These are phyloP conservation scores for Harmothoe impar DNA, from an alignment of 2,888 invertebrate genomes.

Conservation along the genomic window DNA sequence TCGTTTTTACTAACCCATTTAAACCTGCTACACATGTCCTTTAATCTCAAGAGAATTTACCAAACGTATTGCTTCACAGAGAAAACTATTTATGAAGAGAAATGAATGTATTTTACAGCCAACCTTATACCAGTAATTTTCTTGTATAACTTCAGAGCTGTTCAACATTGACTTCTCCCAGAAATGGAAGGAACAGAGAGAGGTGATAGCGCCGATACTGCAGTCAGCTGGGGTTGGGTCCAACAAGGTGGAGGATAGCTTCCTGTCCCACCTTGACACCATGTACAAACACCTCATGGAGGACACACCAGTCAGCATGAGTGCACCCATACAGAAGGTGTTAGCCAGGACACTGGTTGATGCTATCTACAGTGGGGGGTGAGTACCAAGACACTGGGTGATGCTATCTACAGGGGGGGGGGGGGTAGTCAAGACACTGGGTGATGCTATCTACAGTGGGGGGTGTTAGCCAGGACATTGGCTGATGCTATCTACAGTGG, in stretches of 20 bases:
- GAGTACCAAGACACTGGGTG: no score
- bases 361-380: background rate
- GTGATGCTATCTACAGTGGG: no score
- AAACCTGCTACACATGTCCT: no score
- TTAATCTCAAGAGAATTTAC: no score
- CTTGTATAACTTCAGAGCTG: background rate
- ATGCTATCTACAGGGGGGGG: no score
- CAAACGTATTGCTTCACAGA: no score
- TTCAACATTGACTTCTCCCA: background rate
- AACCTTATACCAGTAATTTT: background rate
- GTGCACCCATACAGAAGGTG: background rate
- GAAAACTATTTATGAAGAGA: no score
- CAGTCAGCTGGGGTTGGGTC: background rate
- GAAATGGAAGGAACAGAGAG: background rate
- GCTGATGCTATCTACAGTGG: background rate
- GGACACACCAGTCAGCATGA: background rate
- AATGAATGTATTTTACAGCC: no score
- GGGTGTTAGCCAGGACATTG: background rate
- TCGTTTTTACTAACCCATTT: no score
- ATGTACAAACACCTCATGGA: background rate
- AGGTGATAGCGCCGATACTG: slow-evolving; percentile 37
- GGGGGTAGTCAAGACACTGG: no score
- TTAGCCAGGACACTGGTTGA: background rate
- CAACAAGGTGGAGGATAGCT: background rate
- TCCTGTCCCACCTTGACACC: background rate